Conservation (phyloP, 1,140 invertebrate species). For the Aphidius ervi region DNA sequence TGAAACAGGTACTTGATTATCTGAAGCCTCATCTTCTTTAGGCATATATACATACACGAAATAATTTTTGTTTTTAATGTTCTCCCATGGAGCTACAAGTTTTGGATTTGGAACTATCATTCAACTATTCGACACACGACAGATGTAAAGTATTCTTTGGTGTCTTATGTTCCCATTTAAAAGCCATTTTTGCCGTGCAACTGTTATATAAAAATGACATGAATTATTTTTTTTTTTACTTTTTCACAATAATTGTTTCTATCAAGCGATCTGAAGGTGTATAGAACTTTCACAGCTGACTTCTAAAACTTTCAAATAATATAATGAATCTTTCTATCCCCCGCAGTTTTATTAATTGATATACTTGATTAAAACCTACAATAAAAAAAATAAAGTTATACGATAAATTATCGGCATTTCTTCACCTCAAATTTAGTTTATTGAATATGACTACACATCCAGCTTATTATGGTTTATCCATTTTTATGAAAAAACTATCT, state of each 20-base stretch:
- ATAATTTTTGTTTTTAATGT: not conserved
- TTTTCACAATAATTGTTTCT: too few relatives aligned
- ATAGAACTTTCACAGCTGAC: too few relatives aligned
- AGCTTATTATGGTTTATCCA: too few relatives aligned
- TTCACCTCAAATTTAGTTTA: too few relatives aligned
- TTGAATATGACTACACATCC: too few relatives aligned
- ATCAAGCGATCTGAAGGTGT: too few relatives aligned
- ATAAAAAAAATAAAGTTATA: conserved; percentile 1
- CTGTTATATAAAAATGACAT: too few relatives aligned
- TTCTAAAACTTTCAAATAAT: too few relatives aligned
- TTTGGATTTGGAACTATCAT: conserved; percentile 13
- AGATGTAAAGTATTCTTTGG: conserved; percentile 7
- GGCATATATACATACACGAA: not conserved
- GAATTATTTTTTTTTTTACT: too few relatives aligned
- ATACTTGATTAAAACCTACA: not conserved
- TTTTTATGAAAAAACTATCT: too few relatives aligned
- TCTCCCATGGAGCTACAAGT: conserved; percentile 5
- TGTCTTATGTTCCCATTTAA: conserved; percentile 40
- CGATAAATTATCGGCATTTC: too few relatives aligned
- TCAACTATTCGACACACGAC: conserved; percentile 5
- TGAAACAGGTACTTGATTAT: too few relatives aligned
- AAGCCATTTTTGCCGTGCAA: conserved; percentile 38
- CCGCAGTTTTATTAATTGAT: conserved; percentile 7
- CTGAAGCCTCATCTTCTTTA: conserved; percentile 1
- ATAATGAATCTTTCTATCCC: not conserved